phyloP scores from a whole-genome alignment of 2,113 vertebrate species.

The Epinephelus fuscoguttatus region DNA sequence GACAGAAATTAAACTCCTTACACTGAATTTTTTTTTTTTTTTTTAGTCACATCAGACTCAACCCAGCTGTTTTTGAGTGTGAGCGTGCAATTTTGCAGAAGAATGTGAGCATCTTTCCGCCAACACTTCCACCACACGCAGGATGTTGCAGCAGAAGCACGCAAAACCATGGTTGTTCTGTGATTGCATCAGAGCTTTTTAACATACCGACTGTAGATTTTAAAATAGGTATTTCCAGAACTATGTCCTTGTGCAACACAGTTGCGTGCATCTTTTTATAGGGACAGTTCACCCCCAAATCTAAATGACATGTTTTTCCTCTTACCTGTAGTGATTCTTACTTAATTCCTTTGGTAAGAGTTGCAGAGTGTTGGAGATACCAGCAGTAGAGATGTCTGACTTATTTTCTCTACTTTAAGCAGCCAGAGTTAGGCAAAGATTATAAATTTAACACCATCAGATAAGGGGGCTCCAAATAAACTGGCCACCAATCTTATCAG shows the following conservation, averaged over 20 bases:
- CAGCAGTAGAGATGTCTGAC: no score
- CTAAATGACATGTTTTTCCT: no score
- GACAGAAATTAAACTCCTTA: not conserved
- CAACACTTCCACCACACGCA: conserved; percentile 16
- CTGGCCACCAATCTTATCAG: no score
- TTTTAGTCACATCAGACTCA: conserved; percentile 18
- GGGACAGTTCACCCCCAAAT: no score
- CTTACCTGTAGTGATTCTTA: no score
- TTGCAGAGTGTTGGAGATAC: no score
- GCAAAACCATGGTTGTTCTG: not conserved
- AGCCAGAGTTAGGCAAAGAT: no score
- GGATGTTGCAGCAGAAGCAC: conserved; percentile 48
- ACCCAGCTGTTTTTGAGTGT: conserved; percentile 32
- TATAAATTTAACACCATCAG: no score
- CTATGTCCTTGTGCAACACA: conserved; percentile 26
- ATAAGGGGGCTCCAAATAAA: no score
- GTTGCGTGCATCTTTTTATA: not conserved
- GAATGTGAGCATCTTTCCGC: conserved; percentile 15
- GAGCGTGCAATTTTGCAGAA: conserved; percentile 27
- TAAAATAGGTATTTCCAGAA: conserved; percentile 43
- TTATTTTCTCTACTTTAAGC: no score
- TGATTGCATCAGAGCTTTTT: conserved; percentile 57
- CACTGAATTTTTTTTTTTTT: not conserved
- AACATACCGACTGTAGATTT: conserved; percentile 23
- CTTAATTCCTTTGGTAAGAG: no score